Evolutionary conservation across 2,113 vertebrate species (phyloP).

Genomic region (Salvator merianae): DNA sequence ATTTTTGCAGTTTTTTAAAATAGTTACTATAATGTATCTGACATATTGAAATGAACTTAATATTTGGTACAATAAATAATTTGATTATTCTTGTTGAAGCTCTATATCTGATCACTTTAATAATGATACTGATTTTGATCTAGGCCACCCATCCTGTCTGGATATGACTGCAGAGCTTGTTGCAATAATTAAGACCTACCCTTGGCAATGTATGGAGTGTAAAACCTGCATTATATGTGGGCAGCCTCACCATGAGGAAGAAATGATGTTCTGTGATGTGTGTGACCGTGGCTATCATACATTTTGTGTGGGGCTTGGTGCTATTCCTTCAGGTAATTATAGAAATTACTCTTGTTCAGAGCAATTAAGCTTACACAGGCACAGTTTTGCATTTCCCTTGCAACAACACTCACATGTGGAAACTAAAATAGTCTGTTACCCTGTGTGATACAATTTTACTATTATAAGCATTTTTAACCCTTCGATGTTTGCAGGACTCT

Average conservation of each 20-base stretch:
- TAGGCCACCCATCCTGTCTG: constrained; percentile 97
- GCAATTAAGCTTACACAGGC: not conserved
- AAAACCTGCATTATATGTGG: constrained; percentile 96
- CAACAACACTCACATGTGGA: not conserved
- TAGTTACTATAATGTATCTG: not conserved
- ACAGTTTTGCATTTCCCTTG: not conserved
- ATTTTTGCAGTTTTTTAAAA: not conserved
- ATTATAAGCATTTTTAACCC: not conserved
- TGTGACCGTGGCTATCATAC: constrained; percentile 98
- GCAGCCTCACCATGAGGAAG: constrained; percentile 97
- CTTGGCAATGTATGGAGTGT: constrained; percentile 99
- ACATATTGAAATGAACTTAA: constrained; percentile 33
- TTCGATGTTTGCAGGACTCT: not conserved
- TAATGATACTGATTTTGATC: constrained; percentile 74
- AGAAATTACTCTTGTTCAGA: constrained; percentile 22
- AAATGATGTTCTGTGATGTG: constrained; percentile 99
- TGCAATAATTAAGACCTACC: constrained; percentile 93
- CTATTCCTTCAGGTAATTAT: constrained; percentile 90
- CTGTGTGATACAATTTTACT: not conserved
- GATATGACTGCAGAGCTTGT: constrained; percentile 92
- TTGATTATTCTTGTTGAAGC: constrained; percentile 17
- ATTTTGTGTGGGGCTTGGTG: constrained; percentile 94
- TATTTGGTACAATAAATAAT: constrained; percentile 13
- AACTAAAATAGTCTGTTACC: not conserved
- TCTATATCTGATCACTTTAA: constrained; percentile 49